Percentiles rank a stretch among this genome's conserved stretches.
Evolutionary conservation across 2,113 vertebrate species (phyloP).

Genomic region (Rhineura floridana): DNA sequence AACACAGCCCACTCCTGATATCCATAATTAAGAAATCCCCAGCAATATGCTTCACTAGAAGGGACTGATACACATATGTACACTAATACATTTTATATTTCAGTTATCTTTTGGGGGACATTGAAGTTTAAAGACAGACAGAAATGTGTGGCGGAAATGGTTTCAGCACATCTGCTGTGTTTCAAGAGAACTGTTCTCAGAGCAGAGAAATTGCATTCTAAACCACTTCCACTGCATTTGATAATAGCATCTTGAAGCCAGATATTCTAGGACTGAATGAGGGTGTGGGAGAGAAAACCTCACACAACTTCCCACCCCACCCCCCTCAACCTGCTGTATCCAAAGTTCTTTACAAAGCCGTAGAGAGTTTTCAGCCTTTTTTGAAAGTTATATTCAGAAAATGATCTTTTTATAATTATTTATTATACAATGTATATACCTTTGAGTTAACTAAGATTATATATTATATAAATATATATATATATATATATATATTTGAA

Average conservation of each 20-base stretch:
- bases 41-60: not conserved
- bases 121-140: not conserved
- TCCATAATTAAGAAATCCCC: not conserved
- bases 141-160: not conserved
- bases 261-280: slow-evolving; percentile 73
- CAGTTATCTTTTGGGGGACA: not conserved
- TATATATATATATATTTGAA: slow-evolving; percentile 81
- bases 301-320: slow-evolving; percentile 30
- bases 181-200: not conserved
- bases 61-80: not conserved
- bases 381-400: slow-evolving; percentile 99
- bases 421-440: slow-evolving; percentile 99
- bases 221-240: not conserved
- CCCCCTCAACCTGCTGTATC: slow-evolving; percentile 88
- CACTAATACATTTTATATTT: not conserved
- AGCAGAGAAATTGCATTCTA: not conserved
- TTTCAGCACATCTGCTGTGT: not conserved
- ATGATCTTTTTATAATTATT: slow-evolving; percentile 99
- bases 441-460: slow-evolving; percentile 99
- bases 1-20: not conserved
- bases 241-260: slow-evolving; percentile 61
- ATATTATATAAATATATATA: slow-evolving; percentile 94
- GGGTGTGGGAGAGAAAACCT: slow-evolving; percentile 42
- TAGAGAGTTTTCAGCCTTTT: slow-evolving; percentile 91
- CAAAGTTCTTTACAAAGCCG: slow-evolving; percentile 99